phyloP scores from a whole-genome alignment of 2,113 vertebrate genomes.

The Nycticorax nycticorax region DNA sequence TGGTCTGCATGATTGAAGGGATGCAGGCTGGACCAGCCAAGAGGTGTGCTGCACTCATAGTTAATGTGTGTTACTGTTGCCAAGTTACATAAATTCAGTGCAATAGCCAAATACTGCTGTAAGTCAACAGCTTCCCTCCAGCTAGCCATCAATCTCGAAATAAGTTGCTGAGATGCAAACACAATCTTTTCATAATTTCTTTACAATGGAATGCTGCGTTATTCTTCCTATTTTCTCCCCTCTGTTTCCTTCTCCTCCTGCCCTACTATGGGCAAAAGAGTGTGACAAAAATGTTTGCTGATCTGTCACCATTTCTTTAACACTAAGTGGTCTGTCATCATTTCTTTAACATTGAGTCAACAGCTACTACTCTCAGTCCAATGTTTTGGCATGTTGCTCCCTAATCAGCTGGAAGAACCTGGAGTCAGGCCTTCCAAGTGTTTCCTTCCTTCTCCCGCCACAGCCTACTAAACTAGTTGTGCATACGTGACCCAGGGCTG shows the following conservation, averaged over 20 bases:
- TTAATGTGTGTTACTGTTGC: not conserved
- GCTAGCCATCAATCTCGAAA: slow-evolving; percentile 27
- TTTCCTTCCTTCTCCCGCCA: not conserved
- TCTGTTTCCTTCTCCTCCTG: not conserved
- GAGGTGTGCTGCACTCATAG: not conserved
- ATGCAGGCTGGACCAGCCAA: not conserved
- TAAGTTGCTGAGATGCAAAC: not conserved
- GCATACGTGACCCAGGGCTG: not conserved
- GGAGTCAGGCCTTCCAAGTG: not conserved
- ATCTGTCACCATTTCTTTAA: not conserved
- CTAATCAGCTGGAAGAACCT: not conserved
- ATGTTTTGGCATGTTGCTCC: not conserved
- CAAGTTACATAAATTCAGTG: slow-evolving; percentile 32
- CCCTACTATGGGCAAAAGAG: not conserved
- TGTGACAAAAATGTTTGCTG: not conserved
- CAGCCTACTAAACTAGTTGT: not conserved
- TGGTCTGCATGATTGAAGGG: not conserved
- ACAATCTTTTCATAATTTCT: not conserved
- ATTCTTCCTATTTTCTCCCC: not conserved
- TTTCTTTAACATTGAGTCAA: not conserved
- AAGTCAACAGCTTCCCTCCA: slow-evolving; percentile 20
- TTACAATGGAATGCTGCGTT: not conserved
- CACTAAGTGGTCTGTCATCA: not conserved
- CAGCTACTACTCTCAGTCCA: not conserved
- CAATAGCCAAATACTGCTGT: not conserved